Conservation (phyloP, 2,888 invertebrate genomes). For the Galerucella calmariensis region DNA sequence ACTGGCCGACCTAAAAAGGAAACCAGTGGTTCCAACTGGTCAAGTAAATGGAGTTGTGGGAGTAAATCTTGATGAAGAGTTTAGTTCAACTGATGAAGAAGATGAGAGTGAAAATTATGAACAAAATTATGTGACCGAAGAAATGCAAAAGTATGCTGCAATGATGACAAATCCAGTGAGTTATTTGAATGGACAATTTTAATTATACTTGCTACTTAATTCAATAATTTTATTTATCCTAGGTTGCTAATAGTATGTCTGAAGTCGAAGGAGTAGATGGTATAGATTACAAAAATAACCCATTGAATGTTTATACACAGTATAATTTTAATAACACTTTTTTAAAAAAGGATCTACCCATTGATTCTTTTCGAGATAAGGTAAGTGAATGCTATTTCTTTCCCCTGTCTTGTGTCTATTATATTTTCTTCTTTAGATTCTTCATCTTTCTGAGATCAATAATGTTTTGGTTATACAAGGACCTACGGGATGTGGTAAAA, state of each 20-base stretch:
- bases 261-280: slow-evolving; percentile 46
- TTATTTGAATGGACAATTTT: not conserved
- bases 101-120: slow-evolving; percentile 51
- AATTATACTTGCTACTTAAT: not conserved
- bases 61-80: slow-evolving; percentile 41
- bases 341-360: slow-evolving; percentile 52
- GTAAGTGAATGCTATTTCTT: slow-evolving; percentile 35
- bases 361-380: slow-evolving; percentile 52
- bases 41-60: slow-evolving; percentile 45
- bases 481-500: slow-evolving; percentile 95
- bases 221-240: not conserved
- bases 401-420: too few relatives aligned
- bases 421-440: slow-evolving; percentile 68
- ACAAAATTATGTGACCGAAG: slow-evolving; percentile 53
- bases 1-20: slow-evolving; percentile 43
- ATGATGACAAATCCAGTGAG: slow-evolving; percentile 20
- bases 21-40: slow-evolving; percentile 46
- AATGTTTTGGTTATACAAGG: slow-evolving; percentile 89
- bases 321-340: slow-evolving; percentile 51
- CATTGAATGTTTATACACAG: slow-evolving; percentile 48
- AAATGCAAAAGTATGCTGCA: slow-evolving; percentile 53
- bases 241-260: slow-evolving; percentile 39
- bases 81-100: slow-evolving; percentile 64
- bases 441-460: slow-evolving; percentile 74
- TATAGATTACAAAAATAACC: slow-evolving; percentile 39